Evolutionary conservation across 2,113 vertebrate genomes (phyloP).

Genomic region (Lepus americanus): DNA sequence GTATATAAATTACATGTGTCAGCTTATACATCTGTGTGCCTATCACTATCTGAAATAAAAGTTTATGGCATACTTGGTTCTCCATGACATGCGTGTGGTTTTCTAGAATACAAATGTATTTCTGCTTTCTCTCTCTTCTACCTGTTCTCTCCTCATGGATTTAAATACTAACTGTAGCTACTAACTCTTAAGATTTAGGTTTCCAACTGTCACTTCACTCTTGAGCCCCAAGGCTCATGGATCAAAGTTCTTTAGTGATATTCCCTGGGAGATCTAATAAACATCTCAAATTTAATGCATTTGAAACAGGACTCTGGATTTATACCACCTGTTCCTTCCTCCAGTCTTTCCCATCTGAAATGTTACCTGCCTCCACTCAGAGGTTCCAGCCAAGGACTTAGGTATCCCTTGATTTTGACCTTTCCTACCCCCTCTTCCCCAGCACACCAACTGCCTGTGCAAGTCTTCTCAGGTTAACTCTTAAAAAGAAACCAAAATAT

Average conservation of each 20-base stretch:
- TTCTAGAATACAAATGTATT: constrained; percentile 5
- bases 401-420: neutral
- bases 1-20: neutral
- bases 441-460: neutral
- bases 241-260: neutral
- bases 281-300: neutral
- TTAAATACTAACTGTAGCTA: neutral
- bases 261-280: neutral
- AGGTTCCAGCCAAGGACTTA: neutral
- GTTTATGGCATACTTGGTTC: neutral
- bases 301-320: constrained; percentile 50
- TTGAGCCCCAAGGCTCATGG: neutral
- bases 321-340: neutral
- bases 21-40: neutral
- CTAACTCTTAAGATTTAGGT: neutral
- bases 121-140: neutral
- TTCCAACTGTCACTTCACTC: neutral
- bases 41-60: neutral
- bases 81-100: neutral
- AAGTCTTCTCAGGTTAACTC: neutral
- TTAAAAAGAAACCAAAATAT: neutral
- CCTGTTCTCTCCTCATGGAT: neutral
- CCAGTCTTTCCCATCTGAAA: neutral
- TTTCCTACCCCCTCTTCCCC: neutral
- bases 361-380: neutral